Base-by-base conservation (phyloP, 2,888 invertebrate species). In the Drosophila anomalata region DNA sequence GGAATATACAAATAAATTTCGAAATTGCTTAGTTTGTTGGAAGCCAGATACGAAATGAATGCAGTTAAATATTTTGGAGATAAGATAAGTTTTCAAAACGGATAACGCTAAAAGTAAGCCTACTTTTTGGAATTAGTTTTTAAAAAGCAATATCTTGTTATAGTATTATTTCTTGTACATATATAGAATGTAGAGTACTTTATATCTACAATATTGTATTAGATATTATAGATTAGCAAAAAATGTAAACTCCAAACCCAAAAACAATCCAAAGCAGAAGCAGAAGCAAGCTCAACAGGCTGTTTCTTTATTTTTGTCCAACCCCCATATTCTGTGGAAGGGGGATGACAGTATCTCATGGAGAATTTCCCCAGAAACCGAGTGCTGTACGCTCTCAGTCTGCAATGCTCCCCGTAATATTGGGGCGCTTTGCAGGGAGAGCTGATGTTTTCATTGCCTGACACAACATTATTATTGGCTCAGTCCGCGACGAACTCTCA, bases 401-500 rank as follows among this genome's bases (percentile, higher is more conserved):
- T 69, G 36, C 51, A 50, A 22, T 50, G 39, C 47, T 17, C 39
- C 44, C 31, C 1, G 48, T 22, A 9, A 2, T 24, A 31, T 36
- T 60, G 72, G 31, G 7, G 17, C 17, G 12, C 48, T 11, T 12
- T 77, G 76, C 75, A 75, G 55, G 50, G 70, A 65, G 44, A 9
- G 62, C 29, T 53, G 44, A 51, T 72, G 57, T 74, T 60, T 51
- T 63, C 56, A 47, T 54, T 77, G 85, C 69, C 87, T 81, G 79
- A 77, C 79, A 73, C 82, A 81, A 78, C 79, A 72, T 76, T 67
- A 36, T 42, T 17, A 20, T 20, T 20, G 71, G 73, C 81, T 87
- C 78, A 84, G 83, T 84, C 79, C 73, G 83, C 82, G 76, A 84
- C 86, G 88, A 84, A 87, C 83, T 85, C 82, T 84, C 78, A 72